Conservation (phyloP, 2,797 vertebrate genomes). For the Neosilurus mollespiculum region DNA sequence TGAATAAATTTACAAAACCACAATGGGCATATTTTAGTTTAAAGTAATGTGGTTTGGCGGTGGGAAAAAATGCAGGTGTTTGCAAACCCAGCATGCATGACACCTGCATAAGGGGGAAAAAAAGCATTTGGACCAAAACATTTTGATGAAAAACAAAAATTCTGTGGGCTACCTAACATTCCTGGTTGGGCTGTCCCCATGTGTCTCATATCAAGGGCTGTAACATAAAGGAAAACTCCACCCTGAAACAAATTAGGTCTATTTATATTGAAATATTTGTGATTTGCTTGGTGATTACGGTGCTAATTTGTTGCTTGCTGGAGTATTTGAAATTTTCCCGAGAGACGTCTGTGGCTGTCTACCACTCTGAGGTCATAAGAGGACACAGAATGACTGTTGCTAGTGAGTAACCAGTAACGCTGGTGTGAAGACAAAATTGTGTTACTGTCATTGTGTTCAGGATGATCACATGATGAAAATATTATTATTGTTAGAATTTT, state of each 20-base stretch:
- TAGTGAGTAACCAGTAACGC: too few relatives aligned
- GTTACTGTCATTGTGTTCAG: neutral
- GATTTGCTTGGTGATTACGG: neutral
- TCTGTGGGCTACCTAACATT: conserved; percentile 4
- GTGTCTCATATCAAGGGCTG: conserved; percentile 8
- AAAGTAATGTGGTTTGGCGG: neutral
- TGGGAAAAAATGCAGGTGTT: conserved; percentile 6
- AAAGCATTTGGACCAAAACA: conserved; percentile 16
- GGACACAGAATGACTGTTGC: neutral
- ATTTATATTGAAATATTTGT: conserved; percentile 15
- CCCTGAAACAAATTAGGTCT: conserved; percentile 7
- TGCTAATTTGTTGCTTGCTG: neutral
- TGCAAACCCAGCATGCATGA: conserved; percentile 4
- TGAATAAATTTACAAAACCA: neutral
- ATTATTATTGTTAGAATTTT: neutral
- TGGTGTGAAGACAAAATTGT: neutral
- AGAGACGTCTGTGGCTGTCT: neutral
- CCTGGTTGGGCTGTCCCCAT: neutral
- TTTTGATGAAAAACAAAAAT: conserved; percentile 4
- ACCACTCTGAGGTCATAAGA: neutral
- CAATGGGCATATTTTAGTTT: conserved; percentile 6
- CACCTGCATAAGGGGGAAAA: conserved; percentile 2
- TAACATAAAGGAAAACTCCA: conserved; percentile 16
- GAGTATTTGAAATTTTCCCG: neutral
- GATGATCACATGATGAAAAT: neutral